Conservation (phyloP, 2,113 vertebrate genomes). For the Esox niger region DNA sequence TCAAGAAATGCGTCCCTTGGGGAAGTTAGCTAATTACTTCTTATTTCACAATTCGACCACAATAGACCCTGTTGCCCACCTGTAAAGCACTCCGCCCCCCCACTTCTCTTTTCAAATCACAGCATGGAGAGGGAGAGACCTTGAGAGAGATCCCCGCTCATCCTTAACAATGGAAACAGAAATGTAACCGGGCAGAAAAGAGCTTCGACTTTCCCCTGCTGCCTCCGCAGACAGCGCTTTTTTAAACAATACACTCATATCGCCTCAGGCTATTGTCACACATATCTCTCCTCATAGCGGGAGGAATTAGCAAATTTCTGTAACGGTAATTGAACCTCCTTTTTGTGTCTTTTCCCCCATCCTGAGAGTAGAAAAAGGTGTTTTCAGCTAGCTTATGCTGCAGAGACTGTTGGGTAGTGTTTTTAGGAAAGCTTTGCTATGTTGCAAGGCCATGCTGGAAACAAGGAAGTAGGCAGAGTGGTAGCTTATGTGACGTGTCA, state of each 20-base stretch:
- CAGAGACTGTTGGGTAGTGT: no score
- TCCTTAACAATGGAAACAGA: conserved; percentile 58
- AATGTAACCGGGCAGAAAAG: conserved; percentile 61
- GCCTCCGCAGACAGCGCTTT: conserved; percentile 30
- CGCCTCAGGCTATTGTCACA: conserved; percentile 65
- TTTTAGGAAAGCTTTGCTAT: not conserved
- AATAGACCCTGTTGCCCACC: not conserved
- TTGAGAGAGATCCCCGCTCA: conserved; percentile 57
- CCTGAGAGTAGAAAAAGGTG: conserved; percentile 7
- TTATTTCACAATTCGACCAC: not conserved
- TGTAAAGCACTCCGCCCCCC: conserved; percentile 2
- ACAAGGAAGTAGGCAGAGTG: conserved; percentile 25
- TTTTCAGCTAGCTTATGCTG: not conserved
- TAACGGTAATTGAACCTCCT: conserved; percentile 37
- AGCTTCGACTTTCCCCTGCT: conserved; percentile 28
- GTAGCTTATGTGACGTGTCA: conserved; percentile 39
- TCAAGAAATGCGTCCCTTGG: not conserved
- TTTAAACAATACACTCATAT: conserved; percentile 55
- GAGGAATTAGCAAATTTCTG: conserved; percentile 37
- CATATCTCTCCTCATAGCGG: conserved; percentile 16
- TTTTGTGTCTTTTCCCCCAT: conserved; percentile 12
- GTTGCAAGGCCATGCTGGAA: not conserved
- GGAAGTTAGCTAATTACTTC: not conserved
- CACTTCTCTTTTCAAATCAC: conserved; percentile 26
- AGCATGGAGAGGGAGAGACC: conserved; percentile 44